Base-by-base conservation (phyloP, 2,797 vertebrate species). In the Forpus xanthops region DNA sequence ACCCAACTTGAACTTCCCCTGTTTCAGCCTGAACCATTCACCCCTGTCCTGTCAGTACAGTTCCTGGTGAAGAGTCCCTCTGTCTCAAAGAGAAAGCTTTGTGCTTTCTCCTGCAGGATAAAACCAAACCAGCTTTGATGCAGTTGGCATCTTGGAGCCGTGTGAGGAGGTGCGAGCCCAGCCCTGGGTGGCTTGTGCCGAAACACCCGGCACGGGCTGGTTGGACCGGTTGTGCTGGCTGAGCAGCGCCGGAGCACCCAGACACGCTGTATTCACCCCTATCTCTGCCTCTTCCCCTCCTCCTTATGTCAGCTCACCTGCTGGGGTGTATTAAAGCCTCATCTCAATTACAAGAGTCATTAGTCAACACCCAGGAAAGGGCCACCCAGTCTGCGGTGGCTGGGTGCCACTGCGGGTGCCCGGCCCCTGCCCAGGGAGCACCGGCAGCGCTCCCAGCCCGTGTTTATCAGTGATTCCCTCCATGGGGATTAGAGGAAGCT, bases 331-430 rank as follows among this genome's bases (percentile, higher is more conserved):
- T 52, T 25, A 67, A 58, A 80, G 86, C 78, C 79, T 55, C 84
- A 30, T 16, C 91, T 13, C 91, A 50, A 65, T 89, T 84, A 35
- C 21, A 11, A 31, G 66, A 73, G 77, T 52, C 93, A 16, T 84
- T 67, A 74, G 52, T 56, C 90, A 44, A 66, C 86, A 19, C 90
- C 83, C 91, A 68, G 14, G 16, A 8, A 39, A 52, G 86, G 94
- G 84, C 95, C 93, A 90, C 95, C 95, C 94, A 90, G 84, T 21
- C 95, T 25, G 89, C 35, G 25, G 76, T 11, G 85, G 82, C 87
- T 18, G 15, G 25, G 53, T 81, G 90, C 88, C 90, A 82, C 85
- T 12, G 3, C 3, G 8, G 66, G 67, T 53, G 67, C 87, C 84
- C 11, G 2, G 76, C 81, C 87, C 65, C 14, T 2, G 11, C 89